Base-by-base conservation (phyloP, 2,888 invertebrate species). In the Lissocephala sabroskyi region DNA sequence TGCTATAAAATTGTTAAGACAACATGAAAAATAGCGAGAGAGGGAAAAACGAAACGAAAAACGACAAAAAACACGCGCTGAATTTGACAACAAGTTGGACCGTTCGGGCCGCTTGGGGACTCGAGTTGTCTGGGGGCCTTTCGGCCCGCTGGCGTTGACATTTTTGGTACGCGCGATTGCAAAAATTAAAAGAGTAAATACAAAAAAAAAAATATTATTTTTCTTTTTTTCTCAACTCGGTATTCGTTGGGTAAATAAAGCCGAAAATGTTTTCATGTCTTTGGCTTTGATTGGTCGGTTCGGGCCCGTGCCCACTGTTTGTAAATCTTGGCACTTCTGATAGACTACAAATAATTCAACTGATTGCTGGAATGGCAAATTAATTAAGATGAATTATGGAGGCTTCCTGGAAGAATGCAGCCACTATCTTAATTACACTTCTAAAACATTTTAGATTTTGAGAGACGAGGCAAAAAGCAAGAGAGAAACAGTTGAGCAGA, bases 1-100 rank as follows among this genome's bases (percentile, higher is more conserved):
- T 42, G 59, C 70, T 51, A 52, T 68, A 73, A 68, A 52, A 54
- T 62, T 59, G 70, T 48, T 65, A 65, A 55, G 64, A 59, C 66
- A 67, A 54, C 61, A 65, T 56, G 53, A 62, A 65, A 59, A 23
- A 66, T 43, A 45, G 49, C 39, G 48, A 39, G 41, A 23, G 23
- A 23, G 23, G 7, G 30, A 46, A 55, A 45, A 37, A 37, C 37
- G 14, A 45, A 28, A 37, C 32, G 44, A 58, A 9, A 43, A n/a
- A 43, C 28, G 13, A 28, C 7, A 50, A 47, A 52, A 42, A 37
- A 41, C 48, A 62, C 62, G 55, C 52, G 65, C 48, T 63, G 62
- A 59, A 73, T 68, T 68, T 52, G 55, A 53, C 65, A 53, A 49
- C 44, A 19, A 46, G 30, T 7, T 1, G 9, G 14, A 4, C 17